These are phyloP conservation scores for Shargacucullia verbasci DNA, from an alignment of 2,888 invertebrate genomes.

Conservation along the genomic window DNA sequence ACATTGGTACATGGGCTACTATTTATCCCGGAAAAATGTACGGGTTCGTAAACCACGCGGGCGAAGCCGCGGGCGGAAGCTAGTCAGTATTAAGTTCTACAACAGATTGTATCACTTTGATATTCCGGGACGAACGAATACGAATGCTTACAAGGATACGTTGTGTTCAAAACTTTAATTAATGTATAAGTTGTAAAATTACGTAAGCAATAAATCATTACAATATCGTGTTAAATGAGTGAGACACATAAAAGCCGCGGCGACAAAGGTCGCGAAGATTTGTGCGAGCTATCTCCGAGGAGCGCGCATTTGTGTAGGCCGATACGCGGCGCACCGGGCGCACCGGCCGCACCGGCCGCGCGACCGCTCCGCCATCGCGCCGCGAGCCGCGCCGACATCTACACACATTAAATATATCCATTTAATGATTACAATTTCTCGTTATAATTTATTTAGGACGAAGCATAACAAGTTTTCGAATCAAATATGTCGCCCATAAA, in stretches of 20 bases:
- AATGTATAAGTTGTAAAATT: conserved; percentile 1
- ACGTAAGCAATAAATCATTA: conserved; percentile 56
- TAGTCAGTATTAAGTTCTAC: no score
- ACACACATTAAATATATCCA: conserved; percentile 88
- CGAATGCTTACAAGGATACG: not conserved
- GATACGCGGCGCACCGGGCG: conserved; percentile 68
- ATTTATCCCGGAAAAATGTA: no score
- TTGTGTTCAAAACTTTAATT: not conserved
- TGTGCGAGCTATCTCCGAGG: conserved; percentile 79
- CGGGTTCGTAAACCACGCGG: no score
- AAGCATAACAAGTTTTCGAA: conserved; percentile 89
- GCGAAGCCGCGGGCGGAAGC: no score
- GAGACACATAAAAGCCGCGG: conserved; percentile 74
- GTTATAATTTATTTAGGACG: conserved; percentile 89
- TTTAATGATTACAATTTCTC: conserved; percentile 89
- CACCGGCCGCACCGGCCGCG: conserved; percentile 51
- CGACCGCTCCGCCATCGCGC: conserved; percentile 62
- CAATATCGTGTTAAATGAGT: conserved; percentile 64
- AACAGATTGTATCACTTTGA: no score
- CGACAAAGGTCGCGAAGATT: conserved; percentile 79
- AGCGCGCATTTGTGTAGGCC: conserved; percentile 85
- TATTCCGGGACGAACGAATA: no score
- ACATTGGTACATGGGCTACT: no score
- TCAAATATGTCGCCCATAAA: conserved; percentile 89
- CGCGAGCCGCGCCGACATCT: conserved; percentile 68